A percentile compares a stretch with the other conserved stretches of the same genome.
Conservation (phyloP, 1,140 invertebrate genomes). For the Globodera rostochiensis region DNA sequence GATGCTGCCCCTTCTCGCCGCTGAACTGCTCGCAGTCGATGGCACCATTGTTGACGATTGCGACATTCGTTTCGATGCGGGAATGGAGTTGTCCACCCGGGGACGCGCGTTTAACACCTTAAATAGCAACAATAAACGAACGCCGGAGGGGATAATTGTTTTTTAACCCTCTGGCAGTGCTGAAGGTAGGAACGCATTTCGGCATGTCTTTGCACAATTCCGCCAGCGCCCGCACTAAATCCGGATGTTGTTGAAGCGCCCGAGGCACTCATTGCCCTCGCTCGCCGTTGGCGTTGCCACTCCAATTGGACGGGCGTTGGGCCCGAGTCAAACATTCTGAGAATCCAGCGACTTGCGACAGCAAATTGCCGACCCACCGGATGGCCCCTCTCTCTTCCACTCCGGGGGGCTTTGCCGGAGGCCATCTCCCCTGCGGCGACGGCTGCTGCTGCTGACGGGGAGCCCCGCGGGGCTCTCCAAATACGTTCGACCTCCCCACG, state of each 20-base stretch:
- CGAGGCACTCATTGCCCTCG: conserved; percentile 11
- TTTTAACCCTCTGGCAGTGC: conserved; percentile 23
- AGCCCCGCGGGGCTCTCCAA: neutral
- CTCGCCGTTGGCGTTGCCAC: conserved; percentile 23
- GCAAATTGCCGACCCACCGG: neutral
- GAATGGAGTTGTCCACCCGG: conserved; percentile 1
- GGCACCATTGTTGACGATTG: neutral
- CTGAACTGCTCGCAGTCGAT: neutral
- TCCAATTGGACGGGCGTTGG: conserved; percentile 22
- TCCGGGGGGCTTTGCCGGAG: neutral
- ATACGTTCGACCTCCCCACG: neutral
- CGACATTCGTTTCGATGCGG: neutral
- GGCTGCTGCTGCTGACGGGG: neutral
- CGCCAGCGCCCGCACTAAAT: neutral
- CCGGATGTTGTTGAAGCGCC: neutral
- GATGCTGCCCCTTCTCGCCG: neutral
- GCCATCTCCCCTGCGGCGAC: neutral
- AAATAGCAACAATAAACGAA: neutral
- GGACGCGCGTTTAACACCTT: conserved; percentile 9
- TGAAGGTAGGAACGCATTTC: conserved; percentile 26
- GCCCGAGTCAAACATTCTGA: conserved; percentile 15
- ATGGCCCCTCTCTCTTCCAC: neutral
- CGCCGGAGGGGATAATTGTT: neutral
- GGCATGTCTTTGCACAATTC: conserved; percentile 29
- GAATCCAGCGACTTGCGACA: too few relatives aligned